These are phyloP conservation scores for Aythya baeri DNA, from an alignment of 2,113 vertebrate species.

Conservation along the genomic window DNA sequence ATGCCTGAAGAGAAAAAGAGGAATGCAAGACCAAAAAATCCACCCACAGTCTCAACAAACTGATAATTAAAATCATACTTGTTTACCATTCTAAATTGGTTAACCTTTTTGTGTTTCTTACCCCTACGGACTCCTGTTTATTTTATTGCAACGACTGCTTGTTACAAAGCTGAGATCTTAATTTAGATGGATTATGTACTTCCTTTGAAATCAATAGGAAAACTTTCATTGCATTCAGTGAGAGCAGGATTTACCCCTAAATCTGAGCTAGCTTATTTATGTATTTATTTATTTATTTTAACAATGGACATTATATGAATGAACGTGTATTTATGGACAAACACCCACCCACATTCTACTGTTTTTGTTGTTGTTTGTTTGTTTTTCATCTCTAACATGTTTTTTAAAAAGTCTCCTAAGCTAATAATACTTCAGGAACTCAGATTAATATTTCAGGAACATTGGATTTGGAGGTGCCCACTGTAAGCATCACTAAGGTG, in stretches of 20 bases:
- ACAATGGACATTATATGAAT: background rate
- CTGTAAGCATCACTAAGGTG: background rate
- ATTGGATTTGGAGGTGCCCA: background rate
- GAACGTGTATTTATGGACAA: background rate
- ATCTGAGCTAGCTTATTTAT: background rate
- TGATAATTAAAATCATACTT: conserved; percentile 55
- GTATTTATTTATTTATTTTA: too few species aligned
- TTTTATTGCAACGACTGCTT: background rate
- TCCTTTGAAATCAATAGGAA: background rate
- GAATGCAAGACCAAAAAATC: conserved; percentile 36
- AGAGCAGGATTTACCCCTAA: background rate
- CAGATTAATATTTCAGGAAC: background rate
- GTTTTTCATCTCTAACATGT: background rate
- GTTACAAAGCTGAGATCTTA: background rate
- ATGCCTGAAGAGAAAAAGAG: conserved; percentile 10
- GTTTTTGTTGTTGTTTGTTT: background rate
- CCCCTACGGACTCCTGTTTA: background rate
- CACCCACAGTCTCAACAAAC: conserved; percentile 33
- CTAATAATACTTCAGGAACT: background rate
- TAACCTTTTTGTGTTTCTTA: conserved; percentile 10
- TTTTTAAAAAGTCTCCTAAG: background rate
- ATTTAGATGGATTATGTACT: background rate
- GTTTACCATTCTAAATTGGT: conserved; percentile 23
- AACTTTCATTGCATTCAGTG: background rate
- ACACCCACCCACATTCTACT: background rate